phyloP scores from a whole-genome alignment of 1,140 invertebrate species.

The Conopomorpha cramerella region DNA sequence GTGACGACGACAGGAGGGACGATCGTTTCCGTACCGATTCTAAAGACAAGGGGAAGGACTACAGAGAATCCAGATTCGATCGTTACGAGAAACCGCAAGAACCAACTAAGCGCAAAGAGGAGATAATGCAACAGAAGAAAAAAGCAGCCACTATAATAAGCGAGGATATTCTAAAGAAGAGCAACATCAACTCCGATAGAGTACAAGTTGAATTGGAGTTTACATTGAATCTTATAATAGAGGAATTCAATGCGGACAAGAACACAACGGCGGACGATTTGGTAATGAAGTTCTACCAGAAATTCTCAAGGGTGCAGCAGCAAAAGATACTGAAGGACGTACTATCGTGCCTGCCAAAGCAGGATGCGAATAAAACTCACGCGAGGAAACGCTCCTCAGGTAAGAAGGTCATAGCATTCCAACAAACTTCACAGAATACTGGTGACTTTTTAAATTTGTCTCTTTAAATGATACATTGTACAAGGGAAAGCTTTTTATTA shows the following conservation, averaged over 20 bases:
- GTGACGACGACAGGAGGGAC: constrained; percentile 3
- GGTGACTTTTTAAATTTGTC: too few species aligned
- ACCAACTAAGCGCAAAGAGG: too few species aligned
- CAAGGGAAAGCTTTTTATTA: too few species aligned
- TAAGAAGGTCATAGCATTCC: too few species aligned
- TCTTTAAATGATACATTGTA: too few species aligned
- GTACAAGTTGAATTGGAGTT: constrained; percentile 23
- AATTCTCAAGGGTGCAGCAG: constrained; percentile 16
- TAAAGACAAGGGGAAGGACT: constrained; percentile 6
- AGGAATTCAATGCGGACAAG: constrained; percentile 24
- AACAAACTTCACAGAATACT: too few species aligned
- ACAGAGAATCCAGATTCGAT: too few species aligned
- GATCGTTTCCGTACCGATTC: constrained; percentile 1
- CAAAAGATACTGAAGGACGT: constrained; percentile 27
- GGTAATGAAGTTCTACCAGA: constrained; percentile 31
- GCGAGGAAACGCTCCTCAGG: constrained; percentile 22
- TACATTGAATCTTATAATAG: constrained; percentile 14
- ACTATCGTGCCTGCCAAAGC: constrained; percentile 20
- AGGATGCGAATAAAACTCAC: constrained; percentile 15
- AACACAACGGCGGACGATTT: constrained; percentile 38
- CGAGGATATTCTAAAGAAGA: too few species aligned
- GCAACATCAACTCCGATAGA: too few species aligned
- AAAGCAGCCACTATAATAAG: too few species aligned
- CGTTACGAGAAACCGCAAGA: too few species aligned
- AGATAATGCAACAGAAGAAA: too few species aligned